Conservation (phyloP, 1,140 invertebrate species). For the Brachionus plicatilis region DNA sequence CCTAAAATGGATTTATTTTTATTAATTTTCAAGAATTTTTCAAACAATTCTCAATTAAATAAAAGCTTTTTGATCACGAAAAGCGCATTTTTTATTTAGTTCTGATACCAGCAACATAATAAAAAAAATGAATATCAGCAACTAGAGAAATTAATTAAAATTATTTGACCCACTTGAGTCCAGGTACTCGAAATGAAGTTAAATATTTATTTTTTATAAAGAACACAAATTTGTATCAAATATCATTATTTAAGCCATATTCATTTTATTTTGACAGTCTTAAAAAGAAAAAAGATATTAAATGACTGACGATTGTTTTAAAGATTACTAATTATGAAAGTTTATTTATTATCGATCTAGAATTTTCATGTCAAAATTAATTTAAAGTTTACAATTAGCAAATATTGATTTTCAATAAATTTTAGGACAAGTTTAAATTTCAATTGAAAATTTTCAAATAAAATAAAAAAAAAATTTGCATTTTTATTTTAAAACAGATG, state of each 20-base stretch:
- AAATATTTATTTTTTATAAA: not conserved
- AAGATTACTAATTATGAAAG: not conserved
- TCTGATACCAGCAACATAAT: not conserved
- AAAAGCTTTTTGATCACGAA: not conserved
- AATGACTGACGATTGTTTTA: not conserved
- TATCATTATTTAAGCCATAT: not conserved
- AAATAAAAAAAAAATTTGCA: not conserved
- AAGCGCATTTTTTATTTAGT: not conserved
- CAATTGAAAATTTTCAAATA: not conserved
- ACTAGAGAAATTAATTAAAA: not conserved
- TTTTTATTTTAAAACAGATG: not conserved
- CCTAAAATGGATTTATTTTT: not conserved
- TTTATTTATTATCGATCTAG: not conserved
- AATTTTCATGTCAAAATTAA: not conserved
- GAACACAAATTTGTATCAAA: not conserved
- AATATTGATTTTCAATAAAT: not conserved
- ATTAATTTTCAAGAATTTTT: not conserved
- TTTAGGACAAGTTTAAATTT: not conserved
- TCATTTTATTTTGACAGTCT: not conserved
- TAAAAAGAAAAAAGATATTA: too few species aligned
- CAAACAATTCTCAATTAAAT: not conserved
- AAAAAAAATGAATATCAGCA: not conserved
- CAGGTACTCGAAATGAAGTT: not conserved
- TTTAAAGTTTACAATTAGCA: not conserved
- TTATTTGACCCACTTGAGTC: not conserved